Evolutionary conservation across 2,113 vertebrate species (phyloP).

Genomic region (Paradoxurus hermaphroditus): DNA sequence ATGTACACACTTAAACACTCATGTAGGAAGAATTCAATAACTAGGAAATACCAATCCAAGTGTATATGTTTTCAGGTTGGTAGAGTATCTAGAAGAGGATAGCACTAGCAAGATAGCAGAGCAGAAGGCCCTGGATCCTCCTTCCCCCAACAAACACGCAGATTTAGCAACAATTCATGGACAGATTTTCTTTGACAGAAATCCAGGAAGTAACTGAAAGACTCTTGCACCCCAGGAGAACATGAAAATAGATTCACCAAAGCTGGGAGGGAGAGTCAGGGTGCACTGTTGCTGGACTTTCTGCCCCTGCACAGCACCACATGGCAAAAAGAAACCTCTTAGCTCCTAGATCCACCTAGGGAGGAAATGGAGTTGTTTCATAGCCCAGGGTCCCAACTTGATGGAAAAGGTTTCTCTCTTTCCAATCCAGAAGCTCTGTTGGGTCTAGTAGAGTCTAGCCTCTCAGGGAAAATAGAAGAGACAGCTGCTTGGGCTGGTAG

Average conservation of each 20-base stretch:
- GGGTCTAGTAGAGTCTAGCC: neutral
- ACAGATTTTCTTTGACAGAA: neutral
- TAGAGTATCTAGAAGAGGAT: neutral
- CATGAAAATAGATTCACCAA: neutral
- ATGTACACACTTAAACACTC: neutral
- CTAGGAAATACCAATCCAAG: neutral
- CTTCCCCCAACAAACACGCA: neutral
- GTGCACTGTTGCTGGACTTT: neutral
- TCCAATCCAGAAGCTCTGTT: neutral
- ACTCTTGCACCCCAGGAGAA: neutral
- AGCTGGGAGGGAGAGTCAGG: neutral
- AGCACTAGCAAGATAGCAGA: neutral
- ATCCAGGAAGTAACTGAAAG: neutral
- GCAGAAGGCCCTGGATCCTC: neutral
- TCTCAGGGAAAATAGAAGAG: neutral
- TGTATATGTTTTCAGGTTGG: neutral
- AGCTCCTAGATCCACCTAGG: neutral
- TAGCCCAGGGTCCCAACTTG: neutral
- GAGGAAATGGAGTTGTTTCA: neutral
- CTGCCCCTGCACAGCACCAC: neutral
- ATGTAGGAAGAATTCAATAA: neutral
- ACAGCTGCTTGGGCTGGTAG: neutral
- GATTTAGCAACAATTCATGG: neutral
- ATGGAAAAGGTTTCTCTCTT: neutral
- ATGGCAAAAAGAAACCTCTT: neutral